Base-by-base conservation (phyloP, 30 jellyfish, hydroid and myxozoan genomes). In the Euphysa ruthae region DNA sequence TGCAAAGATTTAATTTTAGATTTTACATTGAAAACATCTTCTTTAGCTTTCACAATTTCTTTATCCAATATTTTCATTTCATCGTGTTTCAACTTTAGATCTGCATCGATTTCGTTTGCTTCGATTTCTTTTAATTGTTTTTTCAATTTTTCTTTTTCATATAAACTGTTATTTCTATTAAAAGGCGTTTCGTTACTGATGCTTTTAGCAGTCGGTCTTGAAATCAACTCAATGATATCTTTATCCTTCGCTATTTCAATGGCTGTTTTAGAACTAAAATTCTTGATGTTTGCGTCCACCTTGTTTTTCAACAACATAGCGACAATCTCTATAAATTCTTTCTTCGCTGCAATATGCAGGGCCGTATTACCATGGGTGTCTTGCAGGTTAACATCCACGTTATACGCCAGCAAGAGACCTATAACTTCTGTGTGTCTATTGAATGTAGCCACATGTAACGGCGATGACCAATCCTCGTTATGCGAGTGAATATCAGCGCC, bases 321-420 rank as follows among this genome's bases (percentile, higher is more conserved):
- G 18, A 32, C 74, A 6, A 61, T 61, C 34, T 61, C 74, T 29
- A 14, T 4, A 16, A 29, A 29, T 19, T 27, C 16, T 20, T 34
- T 22, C 60, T 26, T 32, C 23, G 34, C 74, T 12, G 74, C 74
- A 25, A 61, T 20, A 16, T 61, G 74, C 21, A 61, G 31, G 20
- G 63, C 61, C 31, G 74, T 61, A 32, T 61, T 33, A 31, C 74
- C 74, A 23, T 61, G 74, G 30, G 31, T 58, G 69, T 61, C 74
- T 5, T 32, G 62, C 31, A 29, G 31, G 21, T 61, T 61, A 29
- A 61, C 18, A 27, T 61, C 34, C 13, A 61, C 74, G 23, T 26
- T 29, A 14, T 61, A 27, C 16, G 15, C 74, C 1, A 61, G 31
- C 12, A 61, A 32, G 74, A 25, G 63, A 29, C 74, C 22, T 34